A percentile compares a stretch with the other conserved stretches of the same genome.
Conservation (phyloP, 2,797 vertebrate species). For the Sebastes hubbsi region DNA sequence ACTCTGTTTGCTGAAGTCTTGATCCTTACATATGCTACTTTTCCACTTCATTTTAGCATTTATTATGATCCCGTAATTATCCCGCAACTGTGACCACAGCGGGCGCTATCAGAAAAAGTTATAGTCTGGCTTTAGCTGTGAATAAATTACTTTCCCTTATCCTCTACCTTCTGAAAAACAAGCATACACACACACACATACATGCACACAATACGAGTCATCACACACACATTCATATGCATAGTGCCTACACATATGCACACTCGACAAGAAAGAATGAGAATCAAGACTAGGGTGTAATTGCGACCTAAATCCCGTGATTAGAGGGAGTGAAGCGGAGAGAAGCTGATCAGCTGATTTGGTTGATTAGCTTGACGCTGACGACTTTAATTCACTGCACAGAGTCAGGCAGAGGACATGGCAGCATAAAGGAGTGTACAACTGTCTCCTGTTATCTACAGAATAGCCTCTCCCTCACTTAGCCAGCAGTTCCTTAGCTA, state of each 20-base stretch:
- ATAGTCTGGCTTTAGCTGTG: neutral
- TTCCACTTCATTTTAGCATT: neutral
- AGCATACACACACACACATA: neutral
- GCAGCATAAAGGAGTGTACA: neutral
- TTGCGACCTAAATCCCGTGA: conserved; percentile 63
- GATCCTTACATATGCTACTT: neutral
- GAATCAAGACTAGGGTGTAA: conserved; percentile 59
- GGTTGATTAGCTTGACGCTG: conserved; percentile 59
- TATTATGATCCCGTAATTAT: neutral
- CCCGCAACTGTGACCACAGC: neutral
- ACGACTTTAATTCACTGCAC: conserved; percentile 44
- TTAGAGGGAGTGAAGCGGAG: conserved; percentile 42
- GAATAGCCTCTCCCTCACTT: conserved; percentile 7
- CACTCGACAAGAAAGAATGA: conserved; percentile 21
- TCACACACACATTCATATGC: conserved; percentile 36
- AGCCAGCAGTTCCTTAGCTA: conserved; percentile 4
- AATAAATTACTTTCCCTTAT: conserved; percentile 8
- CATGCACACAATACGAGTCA: neutral
- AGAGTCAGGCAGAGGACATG: conserved; percentile 48
- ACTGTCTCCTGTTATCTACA: conserved; percentile 10
- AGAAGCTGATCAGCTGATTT: conserved; percentile 66
- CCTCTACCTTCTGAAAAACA: neutral
- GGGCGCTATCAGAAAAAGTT: neutral
- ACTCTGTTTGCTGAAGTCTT: neutral
- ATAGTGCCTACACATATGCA: conserved; percentile 10